Percentiles rank a stretch among this genome's conserved stretches.
phyloP scores from a whole-genome alignment of 2,888 invertebrate genomes.

The Acronicta alni region DNA sequence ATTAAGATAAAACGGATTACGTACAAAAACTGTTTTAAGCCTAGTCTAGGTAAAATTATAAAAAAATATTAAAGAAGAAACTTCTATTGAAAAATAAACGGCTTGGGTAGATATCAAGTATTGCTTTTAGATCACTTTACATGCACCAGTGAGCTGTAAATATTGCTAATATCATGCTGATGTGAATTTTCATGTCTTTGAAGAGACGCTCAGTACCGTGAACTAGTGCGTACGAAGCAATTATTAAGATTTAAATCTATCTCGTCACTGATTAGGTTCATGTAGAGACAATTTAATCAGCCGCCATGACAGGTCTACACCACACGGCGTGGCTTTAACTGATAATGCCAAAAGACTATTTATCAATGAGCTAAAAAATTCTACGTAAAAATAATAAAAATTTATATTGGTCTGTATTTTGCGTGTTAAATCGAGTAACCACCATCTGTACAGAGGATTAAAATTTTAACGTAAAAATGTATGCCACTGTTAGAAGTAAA shows the following conservation, averaged over 20 bases:
- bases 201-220: conserved; percentile 10
- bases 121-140: conserved; percentile 20
- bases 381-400: neutral
- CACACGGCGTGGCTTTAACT: neutral
- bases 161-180: conserved; percentile 22
- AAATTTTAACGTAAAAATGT: too few species aligned
- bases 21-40: neutral
- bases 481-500: too few species aligned
- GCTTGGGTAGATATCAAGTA: conserved; percentile 6
- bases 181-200: conserved; percentile 22
- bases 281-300: neutral
- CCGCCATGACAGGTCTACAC: neutral
- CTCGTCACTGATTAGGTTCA: conserved; percentile 4
- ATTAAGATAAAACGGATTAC: neutral
- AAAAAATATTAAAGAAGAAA: conserved; percentile 9
- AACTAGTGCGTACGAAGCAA: conserved; percentile 11
- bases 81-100: conserved; percentile 25
- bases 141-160: conserved; percentile 32
- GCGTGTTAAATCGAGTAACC: too few species aligned
- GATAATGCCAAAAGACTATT: neutral
- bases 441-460: too few species aligned
- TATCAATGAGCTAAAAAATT: neutral
- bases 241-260: conserved; percentile 8
- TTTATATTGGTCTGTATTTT: neutral
- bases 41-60: neutral